Conservation (phyloP, 2,797 vertebrate genomes). For the Pipistrellus pygmaeus region DNA sequence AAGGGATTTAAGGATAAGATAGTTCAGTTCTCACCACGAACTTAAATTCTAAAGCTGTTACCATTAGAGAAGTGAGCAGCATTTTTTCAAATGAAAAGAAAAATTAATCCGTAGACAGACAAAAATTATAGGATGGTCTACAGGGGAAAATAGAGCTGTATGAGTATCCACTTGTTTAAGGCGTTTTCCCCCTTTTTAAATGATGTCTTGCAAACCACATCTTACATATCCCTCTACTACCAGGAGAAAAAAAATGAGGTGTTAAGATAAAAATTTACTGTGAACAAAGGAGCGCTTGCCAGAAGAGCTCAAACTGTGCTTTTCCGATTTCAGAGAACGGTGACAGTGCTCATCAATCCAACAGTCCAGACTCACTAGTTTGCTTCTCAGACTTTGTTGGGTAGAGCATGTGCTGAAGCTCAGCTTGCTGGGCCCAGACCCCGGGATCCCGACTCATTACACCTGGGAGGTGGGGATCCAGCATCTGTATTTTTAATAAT, state of each 20-base stretch:
- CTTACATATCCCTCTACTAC: constrained; percentile 60
- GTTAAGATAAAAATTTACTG: constrained; percentile 73
- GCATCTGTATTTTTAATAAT: background rate
- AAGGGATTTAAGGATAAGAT: constrained; percentile 58
- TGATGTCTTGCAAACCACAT: constrained; percentile 60
- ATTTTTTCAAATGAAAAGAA: constrained; percentile 51
- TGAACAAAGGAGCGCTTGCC: constrained; percentile 59
- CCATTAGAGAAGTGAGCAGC: constrained; percentile 53
- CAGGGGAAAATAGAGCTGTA: background rate
- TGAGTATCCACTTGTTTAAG: background rate
- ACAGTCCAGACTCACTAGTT: background rate
- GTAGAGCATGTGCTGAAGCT: background rate
- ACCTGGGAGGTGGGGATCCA: background rate
- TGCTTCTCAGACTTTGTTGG: background rate
- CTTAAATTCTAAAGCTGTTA: constrained; percentile 53
- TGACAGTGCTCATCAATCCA: constrained; percentile 7
- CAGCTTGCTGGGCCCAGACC: background rate
- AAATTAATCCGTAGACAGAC: constrained; percentile 11
- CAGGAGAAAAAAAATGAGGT: constrained; percentile 56
- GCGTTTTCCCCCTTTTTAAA: constrained; percentile 23
- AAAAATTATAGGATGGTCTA: constrained; percentile 3
- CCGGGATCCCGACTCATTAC: background rate
- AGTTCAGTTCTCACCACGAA: constrained; percentile 42
- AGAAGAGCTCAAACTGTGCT: constrained; percentile 25
- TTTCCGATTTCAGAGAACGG: constrained; percentile 45